phyloP scores from a whole-genome alignment of 1,140 invertebrate species.

The Pteromalus puparum region DNA sequence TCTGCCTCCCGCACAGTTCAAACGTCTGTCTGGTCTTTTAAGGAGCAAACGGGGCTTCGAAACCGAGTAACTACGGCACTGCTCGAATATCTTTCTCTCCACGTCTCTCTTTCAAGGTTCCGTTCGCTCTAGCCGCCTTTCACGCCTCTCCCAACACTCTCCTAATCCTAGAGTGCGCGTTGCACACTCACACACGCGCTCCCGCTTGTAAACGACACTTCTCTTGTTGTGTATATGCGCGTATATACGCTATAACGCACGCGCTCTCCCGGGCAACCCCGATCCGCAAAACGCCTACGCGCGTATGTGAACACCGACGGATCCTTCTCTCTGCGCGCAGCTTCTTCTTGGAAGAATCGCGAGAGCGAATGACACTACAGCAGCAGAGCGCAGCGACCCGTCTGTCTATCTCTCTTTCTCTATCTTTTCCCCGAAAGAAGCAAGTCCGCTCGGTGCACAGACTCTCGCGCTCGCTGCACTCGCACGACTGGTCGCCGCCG shows the following conservation, averaged over 20 bases:
- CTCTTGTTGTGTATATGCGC: background rate
- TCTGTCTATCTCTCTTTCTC: background rate
- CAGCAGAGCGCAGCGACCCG: background rate
- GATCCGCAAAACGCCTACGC: background rate
- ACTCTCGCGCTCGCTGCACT: constrained; percentile 13
- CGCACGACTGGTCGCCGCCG: background rate
- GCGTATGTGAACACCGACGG: no score
- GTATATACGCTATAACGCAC: background rate
- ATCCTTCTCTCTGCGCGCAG: background rate
- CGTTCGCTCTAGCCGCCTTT: background rate
- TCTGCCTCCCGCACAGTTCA: background rate
- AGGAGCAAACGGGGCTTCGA: background rate
- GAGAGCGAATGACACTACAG: background rate
- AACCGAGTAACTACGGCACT: background rate
- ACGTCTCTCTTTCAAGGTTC: constrained; percentile 1
- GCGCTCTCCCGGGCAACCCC: background rate
- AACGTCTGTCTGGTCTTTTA: no score
- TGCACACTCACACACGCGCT: background rate
- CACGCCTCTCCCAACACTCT: background rate
- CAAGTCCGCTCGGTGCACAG: background rate
- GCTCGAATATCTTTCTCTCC: background rate
- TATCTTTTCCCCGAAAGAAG: background rate
- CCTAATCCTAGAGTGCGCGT: background rate
- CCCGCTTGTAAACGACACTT: background rate
- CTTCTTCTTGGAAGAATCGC: background rate